Percentiles rank a stretch among this genome's conserved stretches.
These are phyloP conservation scores for Ceyx cyanopectus DNA, from an alignment of 2,113 vertebrate species.

Conservation along the genomic window DNA sequence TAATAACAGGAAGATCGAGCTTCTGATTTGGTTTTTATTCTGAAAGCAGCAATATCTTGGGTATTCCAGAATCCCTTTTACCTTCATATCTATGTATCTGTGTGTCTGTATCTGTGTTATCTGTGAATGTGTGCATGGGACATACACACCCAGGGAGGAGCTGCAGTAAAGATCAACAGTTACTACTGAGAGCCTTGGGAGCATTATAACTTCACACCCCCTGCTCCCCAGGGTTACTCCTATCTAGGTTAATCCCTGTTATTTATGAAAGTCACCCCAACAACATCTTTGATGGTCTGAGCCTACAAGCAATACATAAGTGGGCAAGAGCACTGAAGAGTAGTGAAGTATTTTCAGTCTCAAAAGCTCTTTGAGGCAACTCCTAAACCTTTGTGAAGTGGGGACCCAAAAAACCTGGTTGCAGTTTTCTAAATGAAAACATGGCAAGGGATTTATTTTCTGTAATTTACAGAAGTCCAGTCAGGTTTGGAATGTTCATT, in stretches of 20 bases:
- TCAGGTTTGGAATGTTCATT: neutral
- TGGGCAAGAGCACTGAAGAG: neutral
- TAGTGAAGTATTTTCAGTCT: neutral
- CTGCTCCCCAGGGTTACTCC: neutral
- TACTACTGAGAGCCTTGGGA: rapidly evolving
- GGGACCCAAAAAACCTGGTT: neutral
- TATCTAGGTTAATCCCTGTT: neutral
- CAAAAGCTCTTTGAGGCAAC: neutral
- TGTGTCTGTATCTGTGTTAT: neutral
- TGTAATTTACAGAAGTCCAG: neutral
- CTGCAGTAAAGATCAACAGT: neutral
- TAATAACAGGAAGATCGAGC: neutral
- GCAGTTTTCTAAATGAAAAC: neutral
- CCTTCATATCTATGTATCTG: neutral
- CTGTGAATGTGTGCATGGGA: neutral
- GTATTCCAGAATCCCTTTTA: neutral
- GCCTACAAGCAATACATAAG: neutral
- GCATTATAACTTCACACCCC: rapidly evolving
- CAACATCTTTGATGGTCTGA: neutral
- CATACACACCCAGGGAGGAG: rapidly evolving
- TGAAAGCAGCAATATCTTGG: neutral
- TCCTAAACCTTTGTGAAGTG: neutral
- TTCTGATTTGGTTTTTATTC: neutral
- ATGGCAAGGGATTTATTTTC: neutral
- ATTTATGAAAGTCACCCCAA: neutral